Base-by-base conservation (phyloP, 2,113 vertebrate genomes). In the Kryptolebias marmoratus region DNA sequence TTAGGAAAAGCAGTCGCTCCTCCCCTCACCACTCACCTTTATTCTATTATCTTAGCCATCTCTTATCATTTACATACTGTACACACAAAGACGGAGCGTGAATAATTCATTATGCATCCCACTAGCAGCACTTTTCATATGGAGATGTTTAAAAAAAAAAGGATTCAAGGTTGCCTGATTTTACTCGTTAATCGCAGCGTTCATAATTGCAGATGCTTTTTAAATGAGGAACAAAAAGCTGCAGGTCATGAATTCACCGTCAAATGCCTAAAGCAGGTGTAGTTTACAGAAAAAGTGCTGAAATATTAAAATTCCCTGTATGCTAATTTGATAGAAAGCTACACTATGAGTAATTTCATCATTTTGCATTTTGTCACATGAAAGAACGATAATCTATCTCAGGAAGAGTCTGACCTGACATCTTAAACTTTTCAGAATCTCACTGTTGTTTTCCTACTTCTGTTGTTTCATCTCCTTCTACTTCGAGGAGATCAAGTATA, bases 21-120 rank as follows among this genome's bases (percentile, higher is more conserved):
- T 82, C 84, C 77, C 70, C 71, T 83, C 80, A 64, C 68, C 82
- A 89, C 88, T 73, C 73, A 84, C 85, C 73, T 89, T 87, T 70
- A 87, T 85, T 91, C 72, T 90, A 83, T 91, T 87, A 89, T 89
- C 77, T 73, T 75, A 77, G 73, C 78, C 68, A 86, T 88, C 84
- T 77, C 52, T 71, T 69, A 31, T 79, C 52, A 89, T 89, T 89
- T 86, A 79, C 86, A 85, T 79, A 78, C 75, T 69, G 55, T 59
- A 74, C 77, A 64, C 53, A 71, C 68, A 79, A 27, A 73, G 64
- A 32, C 39, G 74, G 49, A 74, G 53, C 44, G 66, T 92, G 88
- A 92, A 92, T 91, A 81, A 93, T 92, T 90, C 90, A 93, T 92
- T 28, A 81, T 75, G 83, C 81, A 86, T 82, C 80, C 74, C 65